Conservation (phyloP, 2,797 vertebrate species). For the Xenentodon cancila region DNA sequence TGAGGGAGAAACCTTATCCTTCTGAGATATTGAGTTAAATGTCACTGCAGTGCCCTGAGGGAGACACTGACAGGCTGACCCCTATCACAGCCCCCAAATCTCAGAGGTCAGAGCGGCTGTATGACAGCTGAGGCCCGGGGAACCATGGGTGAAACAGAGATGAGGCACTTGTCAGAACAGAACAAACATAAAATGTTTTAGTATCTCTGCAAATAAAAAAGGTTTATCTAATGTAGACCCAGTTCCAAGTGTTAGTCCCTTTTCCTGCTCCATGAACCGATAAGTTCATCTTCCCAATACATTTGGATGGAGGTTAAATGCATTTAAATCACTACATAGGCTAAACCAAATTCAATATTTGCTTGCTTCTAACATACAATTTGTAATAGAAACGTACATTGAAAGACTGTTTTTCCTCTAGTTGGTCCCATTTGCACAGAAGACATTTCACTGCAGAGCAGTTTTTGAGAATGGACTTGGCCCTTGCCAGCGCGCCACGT, state of each 20-base stretch:
- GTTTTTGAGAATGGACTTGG: constrained; percentile 12
- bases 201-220: constrained; percentile 18
- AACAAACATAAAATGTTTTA: constrained; percentile 37
- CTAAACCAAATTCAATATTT: neutral
- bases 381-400: too few relatives aligned
- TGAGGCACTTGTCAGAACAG: constrained; percentile 30
- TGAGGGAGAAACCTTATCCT: constrained; percentile 76
- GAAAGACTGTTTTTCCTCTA: too few relatives aligned
- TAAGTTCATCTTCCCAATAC: neutral
- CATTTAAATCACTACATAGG: neutral
- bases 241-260: neutral
- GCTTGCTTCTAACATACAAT: neutral
- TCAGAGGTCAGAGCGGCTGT: constrained; percentile 72
- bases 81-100: constrained; percentile 73
- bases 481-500: constrained; percentile 7
- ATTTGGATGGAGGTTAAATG: neutral
- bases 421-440: too few relatives aligned
- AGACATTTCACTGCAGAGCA: constrained; percentile 1
- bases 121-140: constrained; percentile 76
- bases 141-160: constrained; percentile 49
- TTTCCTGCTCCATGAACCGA: neutral
- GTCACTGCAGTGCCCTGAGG: constrained; percentile 77
- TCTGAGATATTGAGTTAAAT: constrained; percentile 87
- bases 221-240: neutral
- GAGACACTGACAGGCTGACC: constrained; percentile 81